Evolutionary conservation across 2,113 vertebrate genomes (phyloP).

Genomic region (Oenanthe melanoleuca): DNA sequence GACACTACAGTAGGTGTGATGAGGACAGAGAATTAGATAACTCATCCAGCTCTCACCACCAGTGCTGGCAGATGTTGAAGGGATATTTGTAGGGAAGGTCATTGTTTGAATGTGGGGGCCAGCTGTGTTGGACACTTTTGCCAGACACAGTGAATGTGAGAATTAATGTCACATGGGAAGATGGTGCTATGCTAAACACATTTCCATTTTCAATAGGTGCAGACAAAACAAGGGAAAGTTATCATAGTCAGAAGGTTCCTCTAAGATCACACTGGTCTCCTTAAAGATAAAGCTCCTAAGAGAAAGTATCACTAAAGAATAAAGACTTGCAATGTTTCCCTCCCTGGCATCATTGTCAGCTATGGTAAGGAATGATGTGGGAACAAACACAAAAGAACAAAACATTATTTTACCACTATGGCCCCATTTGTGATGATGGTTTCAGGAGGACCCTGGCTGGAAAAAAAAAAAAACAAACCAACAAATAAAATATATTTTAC

Average conservation of each 20-base stretch:
- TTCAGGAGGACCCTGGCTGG: slow-evolving; percentile 47
- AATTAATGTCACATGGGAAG: not conserved
- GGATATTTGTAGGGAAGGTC: not conserved
- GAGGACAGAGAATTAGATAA: not conserved
- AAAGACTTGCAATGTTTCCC: not conserved
- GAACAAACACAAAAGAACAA: not conserved
- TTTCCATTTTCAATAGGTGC: not conserved
- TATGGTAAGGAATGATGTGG: not conserved
- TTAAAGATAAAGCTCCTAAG: not conserved
- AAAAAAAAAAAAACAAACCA: no score
- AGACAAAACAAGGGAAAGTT: not conserved
- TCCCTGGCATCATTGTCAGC: not conserved
- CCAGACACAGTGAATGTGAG: not conserved
- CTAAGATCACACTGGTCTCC: not conserved
- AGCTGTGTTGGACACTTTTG: not conserved
- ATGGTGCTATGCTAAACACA: not conserved
- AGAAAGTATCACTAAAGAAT: not conserved
- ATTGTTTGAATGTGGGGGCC: not conserved
- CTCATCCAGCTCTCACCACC: not conserved
- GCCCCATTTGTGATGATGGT: slow-evolving; percentile 60
- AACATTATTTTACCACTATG: slow-evolving; percentile 54
- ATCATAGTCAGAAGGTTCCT: not conserved
- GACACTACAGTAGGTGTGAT: slow-evolving; percentile 27
- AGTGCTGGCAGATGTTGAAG: not conserved
- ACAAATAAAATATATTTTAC: not conserved